Conservation (phyloP, 2,113 vertebrate genomes). For the Oreotragus oreotragus region DNA sequence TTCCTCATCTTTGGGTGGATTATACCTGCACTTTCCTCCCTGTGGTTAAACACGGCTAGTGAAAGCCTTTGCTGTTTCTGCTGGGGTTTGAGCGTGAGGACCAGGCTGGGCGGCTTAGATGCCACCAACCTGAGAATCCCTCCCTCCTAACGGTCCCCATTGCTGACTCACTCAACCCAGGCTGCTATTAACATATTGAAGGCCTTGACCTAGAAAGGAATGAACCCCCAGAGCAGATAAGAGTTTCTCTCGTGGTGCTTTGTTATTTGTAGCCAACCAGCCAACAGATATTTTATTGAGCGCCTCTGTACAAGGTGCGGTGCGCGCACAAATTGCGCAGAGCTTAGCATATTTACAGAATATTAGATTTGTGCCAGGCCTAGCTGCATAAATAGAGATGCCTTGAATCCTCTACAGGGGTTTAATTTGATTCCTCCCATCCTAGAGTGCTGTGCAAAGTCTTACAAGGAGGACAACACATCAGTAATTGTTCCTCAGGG, state of each 20-base stretch:
- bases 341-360: conserved; percentile 50
- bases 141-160: neutral
- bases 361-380: conserved; percentile 2
- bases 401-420: conserved; percentile 7
- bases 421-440: conserved; percentile 39
- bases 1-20: neutral
- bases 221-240: neutral
- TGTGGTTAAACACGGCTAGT: neutral
- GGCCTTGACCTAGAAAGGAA: conserved; percentile 38
- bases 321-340: neutral
- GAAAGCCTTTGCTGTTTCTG: neutral
- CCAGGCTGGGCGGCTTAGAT: neutral
- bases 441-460: neutral
- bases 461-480: neutral
- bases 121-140: neutral
- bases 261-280: conserved; percentile 41
- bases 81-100: rapidly evolving
- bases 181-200: neutral
- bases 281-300: conserved; percentile 14
- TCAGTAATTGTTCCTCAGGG: neutral
- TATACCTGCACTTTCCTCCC: neutral
- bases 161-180: neutral
- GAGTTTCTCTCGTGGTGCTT: neutral
- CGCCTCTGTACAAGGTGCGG: neutral
- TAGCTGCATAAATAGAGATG: conserved; percentile 18